Conservation (phyloP, 2,888 invertebrate species). For the Torymus tubicola region DNA sequence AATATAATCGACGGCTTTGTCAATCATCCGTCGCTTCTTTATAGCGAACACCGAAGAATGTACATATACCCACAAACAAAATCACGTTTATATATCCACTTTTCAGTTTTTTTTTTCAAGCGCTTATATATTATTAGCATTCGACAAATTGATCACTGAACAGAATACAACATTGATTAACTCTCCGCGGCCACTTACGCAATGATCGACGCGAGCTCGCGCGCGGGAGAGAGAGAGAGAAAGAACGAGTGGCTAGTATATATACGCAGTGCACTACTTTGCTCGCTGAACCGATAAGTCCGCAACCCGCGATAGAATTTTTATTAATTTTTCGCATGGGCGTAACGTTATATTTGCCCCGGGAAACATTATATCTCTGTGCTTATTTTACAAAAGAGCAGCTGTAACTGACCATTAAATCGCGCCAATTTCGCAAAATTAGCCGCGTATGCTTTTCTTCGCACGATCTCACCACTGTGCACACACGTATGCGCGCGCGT, state of each 20-base stretch:
- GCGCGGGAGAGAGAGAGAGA: too few species aligned
- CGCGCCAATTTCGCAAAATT: slow-evolving; percentile 38
- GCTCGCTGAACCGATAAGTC: slow-evolving; percentile 70
- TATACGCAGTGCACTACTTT: too few species aligned
- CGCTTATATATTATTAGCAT: slow-evolving; percentile 55
- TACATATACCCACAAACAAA: background rate
- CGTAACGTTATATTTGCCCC: slow-evolving; percentile 49
- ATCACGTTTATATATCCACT: background rate
- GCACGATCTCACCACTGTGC: background rate
- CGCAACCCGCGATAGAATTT: slow-evolving; percentile 53
- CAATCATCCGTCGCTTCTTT: background rate
- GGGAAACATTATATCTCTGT: slow-evolving; percentile 40
- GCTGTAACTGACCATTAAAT: slow-evolving; percentile 29
- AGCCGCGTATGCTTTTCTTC: slow-evolving; percentile 21
- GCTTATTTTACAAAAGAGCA: slow-evolving; percentile 49
- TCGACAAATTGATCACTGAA: slow-evolving; percentile 71
- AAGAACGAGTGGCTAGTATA: slow-evolving; percentile 59
- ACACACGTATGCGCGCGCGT: too few species aligned
- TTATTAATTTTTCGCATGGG: slow-evolving; percentile 55
- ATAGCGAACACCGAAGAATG: background rate
- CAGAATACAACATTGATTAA: slow-evolving; percentile 68
- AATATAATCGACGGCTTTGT: background rate
- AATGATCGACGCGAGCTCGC: slow-evolving; percentile 32
- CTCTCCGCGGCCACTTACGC: slow-evolving; percentile 54
- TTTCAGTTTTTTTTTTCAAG: slow-evolving; percentile 33